Evolutionary conservation across 2,113 vertebrate genomes (phyloP).

Genomic region (Syrrhaptes paradoxus): DNA sequence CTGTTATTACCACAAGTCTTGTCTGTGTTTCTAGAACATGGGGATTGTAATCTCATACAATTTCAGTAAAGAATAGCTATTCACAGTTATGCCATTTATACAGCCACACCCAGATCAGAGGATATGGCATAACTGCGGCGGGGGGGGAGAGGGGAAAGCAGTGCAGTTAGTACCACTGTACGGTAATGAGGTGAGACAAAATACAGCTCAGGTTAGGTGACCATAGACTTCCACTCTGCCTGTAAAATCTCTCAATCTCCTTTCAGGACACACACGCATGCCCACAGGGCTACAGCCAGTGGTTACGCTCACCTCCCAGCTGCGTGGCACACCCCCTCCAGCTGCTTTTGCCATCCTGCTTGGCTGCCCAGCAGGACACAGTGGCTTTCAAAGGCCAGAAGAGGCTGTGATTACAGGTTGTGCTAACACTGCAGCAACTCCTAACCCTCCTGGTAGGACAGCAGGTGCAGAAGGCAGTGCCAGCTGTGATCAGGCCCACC

Average conservation of each 20-base stretch:
- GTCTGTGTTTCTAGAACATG: neutral
- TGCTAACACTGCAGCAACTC: neutral
- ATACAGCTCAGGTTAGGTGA: neutral
- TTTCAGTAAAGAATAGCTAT: neutral
- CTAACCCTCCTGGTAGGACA: neutral
- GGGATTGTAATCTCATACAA: neutral
- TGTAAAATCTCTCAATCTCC: neutral
- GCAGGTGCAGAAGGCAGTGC: neutral
- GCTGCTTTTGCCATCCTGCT: neutral
- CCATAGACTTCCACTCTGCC: neutral
- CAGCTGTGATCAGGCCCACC: rapidly evolving
- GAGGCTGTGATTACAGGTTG: neutral
- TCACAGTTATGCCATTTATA: neutral
- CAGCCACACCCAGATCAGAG: neutral
- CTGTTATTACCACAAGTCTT: neutral
- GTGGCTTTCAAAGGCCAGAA: neutral
- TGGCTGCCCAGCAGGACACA: rapidly evolving
- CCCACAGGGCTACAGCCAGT: neutral
- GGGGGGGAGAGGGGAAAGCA: neutral
- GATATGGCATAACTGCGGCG: neutral
- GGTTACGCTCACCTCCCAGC: neutral
- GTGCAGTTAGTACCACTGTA: neutral
- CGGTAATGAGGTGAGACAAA: neutral
- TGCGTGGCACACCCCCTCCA: neutral
- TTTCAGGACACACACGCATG: neutral